Evolutionary conservation across 2,888 invertebrate species (phyloP).

Genomic region (Agapetus fuscipes): DNA sequence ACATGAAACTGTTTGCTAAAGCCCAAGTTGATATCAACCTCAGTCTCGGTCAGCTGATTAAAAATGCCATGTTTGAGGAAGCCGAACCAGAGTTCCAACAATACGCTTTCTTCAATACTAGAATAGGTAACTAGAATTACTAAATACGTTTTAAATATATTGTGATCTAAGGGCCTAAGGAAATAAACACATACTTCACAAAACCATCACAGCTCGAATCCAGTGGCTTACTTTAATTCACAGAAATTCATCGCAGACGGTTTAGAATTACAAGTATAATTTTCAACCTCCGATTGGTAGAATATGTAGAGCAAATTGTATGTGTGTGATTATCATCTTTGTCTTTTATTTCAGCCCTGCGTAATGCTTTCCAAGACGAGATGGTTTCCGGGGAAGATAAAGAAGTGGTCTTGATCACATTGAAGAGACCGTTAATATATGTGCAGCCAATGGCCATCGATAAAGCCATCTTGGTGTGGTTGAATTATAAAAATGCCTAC

Average conservation of each 20-base stretch:
- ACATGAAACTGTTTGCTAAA: slow-evolving; percentile 63
- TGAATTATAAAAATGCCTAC: slow-evolving; percentile 98
- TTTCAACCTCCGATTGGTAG: no score
- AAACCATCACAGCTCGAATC: no score
- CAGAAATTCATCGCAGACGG: no score
- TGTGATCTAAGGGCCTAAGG: no score
- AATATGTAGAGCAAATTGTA: no score
- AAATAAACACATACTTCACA: no score
- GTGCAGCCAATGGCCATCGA: slow-evolving; percentile 97
- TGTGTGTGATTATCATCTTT: no score
- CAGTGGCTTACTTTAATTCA: no score
- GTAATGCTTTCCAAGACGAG: slow-evolving; percentile 85
- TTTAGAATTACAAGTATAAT: no score
- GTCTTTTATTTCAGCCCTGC: slow-evolving; percentile 38
- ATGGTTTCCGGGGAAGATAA: slow-evolving; percentile 75
- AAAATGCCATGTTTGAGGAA: slow-evolving; percentile 93
- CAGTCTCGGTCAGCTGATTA: slow-evolving; percentile 86
- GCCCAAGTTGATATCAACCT: slow-evolving; percentile 90
- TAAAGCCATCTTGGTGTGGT: slow-evolving; percentile 96
- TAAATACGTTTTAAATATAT: no score
- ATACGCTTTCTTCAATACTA: slow-evolving; percentile 95
- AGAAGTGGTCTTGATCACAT: slow-evolving; percentile 80
- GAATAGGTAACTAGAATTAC: slow-evolving; percentile 60
- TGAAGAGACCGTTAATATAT: slow-evolving; percentile 90
- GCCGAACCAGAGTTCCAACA: slow-evolving; percentile 97